Conservation (phyloP, 2,113 vertebrate species). For the Heloderma charlesbogerti region DNA sequence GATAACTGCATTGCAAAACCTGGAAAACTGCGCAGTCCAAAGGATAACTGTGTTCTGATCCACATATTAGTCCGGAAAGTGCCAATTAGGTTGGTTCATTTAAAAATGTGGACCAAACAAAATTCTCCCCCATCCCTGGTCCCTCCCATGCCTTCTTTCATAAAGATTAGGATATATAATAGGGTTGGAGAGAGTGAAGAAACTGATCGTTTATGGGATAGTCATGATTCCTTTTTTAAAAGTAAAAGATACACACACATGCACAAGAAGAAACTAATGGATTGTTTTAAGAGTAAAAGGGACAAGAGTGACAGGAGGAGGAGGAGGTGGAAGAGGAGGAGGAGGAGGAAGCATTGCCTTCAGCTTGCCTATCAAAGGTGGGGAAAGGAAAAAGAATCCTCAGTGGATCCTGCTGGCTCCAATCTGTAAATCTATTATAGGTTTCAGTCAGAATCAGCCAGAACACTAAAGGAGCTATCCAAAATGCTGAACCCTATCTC, state of each 20-base stretch:
- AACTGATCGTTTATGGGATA: not conserved
- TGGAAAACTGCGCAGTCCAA: not conserved
- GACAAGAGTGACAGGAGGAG: not conserved
- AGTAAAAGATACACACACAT: not conserved
- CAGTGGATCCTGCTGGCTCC: too few species aligned
- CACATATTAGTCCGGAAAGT: not conserved
- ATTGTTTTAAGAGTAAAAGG: not conserved
- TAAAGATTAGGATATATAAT: not conserved
- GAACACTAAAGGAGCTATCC: too few species aligned
- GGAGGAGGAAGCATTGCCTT: constrained; percentile 20
- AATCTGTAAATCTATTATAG: too few species aligned
- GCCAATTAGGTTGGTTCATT: not conserved
- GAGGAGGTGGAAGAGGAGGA: not conserved
- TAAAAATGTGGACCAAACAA: not conserved
- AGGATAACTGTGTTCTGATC: not conserved
- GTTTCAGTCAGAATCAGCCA: too few species aligned
- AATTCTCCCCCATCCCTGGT: not conserved
- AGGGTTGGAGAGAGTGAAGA: not conserved
- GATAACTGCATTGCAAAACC: not conserved
- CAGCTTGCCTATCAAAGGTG: constrained; percentile 38
- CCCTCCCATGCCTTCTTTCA: not conserved
- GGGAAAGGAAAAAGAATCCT: constrained; percentile 38
- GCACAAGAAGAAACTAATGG: not conserved
- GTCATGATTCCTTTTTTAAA: not conserved
- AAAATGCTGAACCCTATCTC: too few species aligned